Evolutionary conservation across 2,113 vertebrate genomes (phyloP).

Genomic region (Neolamprologus brichardi): DNA sequence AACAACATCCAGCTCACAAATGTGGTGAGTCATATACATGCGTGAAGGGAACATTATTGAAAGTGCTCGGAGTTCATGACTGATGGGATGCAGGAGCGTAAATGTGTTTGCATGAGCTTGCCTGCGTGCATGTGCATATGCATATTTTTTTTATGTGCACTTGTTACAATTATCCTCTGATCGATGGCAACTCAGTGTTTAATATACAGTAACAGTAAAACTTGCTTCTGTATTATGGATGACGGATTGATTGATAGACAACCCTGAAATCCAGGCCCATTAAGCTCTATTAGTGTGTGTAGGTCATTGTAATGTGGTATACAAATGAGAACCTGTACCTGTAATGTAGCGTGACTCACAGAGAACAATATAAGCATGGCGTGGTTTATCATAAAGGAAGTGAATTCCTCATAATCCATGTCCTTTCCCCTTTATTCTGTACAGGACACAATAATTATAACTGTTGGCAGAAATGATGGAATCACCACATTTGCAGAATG

Average conservation of each 20-base stretch:
- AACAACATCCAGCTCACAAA: slow-evolving; percentile 27
- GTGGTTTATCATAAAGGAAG: neutral
- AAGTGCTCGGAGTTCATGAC: slow-evolving; percentile 27
- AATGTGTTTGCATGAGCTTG: neutral
- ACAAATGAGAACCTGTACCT: slow-evolving; percentile 17
- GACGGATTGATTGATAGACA: slow-evolving; percentile 50
- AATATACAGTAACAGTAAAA: slow-evolving; percentile 37
- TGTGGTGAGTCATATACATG: slow-evolving; percentile 36
- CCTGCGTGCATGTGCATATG: neutral
- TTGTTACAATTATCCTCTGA: slow-evolving; percentile 29
- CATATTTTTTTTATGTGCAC: neutral
- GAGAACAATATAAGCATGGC: neutral
- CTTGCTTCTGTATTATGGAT: slow-evolving; percentile 17
- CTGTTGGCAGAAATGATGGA: neutral
- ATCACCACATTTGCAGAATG: neutral
- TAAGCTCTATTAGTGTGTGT: slow-evolving; percentile 35
- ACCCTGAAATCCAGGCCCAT: slow-evolving; percentile 32
- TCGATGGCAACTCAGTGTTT: slow-evolving; percentile 36
- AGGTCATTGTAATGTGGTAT: slow-evolving; percentile 35
- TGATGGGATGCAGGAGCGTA: slow-evolving; percentile 8
- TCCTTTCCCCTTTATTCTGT: neutral
- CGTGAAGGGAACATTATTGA: slow-evolving; percentile 15
- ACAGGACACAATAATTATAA: neutral
- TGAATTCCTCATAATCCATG: neutral
- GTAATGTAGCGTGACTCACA: slow-evolving; percentile 12